Percentiles rank a stretch among this genome's conserved stretches.
These are phyloP conservation scores for Drosophila nikananu DNA, from an alignment of 1,140 invertebrate genomes.

Conservation along the genomic window DNA sequence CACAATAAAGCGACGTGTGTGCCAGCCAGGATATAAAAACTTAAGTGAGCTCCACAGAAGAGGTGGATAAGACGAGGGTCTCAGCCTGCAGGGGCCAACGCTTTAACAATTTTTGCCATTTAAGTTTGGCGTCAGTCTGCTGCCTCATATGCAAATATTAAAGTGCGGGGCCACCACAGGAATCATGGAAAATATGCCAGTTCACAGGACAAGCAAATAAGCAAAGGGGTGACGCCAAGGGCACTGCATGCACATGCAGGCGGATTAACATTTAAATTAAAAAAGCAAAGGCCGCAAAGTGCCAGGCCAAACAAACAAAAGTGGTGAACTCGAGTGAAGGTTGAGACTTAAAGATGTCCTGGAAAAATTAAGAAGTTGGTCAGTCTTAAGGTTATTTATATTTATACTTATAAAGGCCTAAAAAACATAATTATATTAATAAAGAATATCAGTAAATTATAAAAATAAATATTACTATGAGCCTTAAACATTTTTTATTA, in stretches of 20 bases:
- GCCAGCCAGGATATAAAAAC: slow-evolving; percentile 69
- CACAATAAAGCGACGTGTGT: slow-evolving; percentile 71
- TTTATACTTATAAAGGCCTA: too few relatives aligned
- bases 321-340: neutral
- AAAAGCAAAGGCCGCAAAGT: slow-evolving; percentile 48
- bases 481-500: neutral
- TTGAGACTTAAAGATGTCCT: neutral
- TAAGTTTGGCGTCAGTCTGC: slow-evolving; percentile 53
- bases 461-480: too few relatives aligned
- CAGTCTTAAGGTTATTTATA: neutral
- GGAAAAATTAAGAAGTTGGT: neutral
- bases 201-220: slow-evolving; percentile 21
- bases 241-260: slow-evolving; percentile 51
- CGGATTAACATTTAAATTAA: slow-evolving; percentile 79
- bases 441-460: too few relatives aligned
- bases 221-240: slow-evolving; percentile 1
- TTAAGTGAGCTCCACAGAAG: slow-evolving; percentile 64
- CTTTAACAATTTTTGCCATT: slow-evolving; percentile 67
- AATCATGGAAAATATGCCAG: slow-evolving; percentile 74
- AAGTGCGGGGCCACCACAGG: neutral
- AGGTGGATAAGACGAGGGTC: slow-evolving; percentile 1
- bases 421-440: too few relatives aligned
- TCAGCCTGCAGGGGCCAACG: neutral
- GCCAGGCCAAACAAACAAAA: slow-evolving; percentile 35
- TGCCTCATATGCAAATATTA: slow-evolving; percentile 63